Evolutionary conservation across 2,113 vertebrate genomes (phyloP), one percentile per base, ranked within the genome.

Genomic region (Leucopsar rothschildi): DNA sequence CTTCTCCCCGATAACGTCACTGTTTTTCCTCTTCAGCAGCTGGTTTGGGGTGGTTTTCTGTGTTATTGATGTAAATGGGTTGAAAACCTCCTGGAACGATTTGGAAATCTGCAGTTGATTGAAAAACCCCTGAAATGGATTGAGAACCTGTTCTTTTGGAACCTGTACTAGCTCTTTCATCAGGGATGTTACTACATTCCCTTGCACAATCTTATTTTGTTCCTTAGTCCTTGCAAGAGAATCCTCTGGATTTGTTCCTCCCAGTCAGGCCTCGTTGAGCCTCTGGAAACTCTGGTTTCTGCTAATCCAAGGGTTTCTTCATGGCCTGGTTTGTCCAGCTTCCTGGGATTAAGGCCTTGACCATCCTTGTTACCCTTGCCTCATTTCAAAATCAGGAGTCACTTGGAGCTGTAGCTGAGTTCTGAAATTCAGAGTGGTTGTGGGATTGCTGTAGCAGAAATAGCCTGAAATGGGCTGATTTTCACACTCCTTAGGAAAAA

Each of bases 401-500:
- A 2, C 13, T 64, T 12, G 4, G 11, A 49, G 12, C 35, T 2
- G 27, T 6, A 19, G 47, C 63, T 1, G 39, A 39, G 28, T 14
- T 27, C 68, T 72, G 66, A 31, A 52, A 3, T 22, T 16, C 7
- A 2, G 42, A 55, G 28, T 9, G 10, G 6, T 4, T 19, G 19
- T 2, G 3, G 82, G 25, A 2, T 24, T 0, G 8, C 55, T n/a
- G 25, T 1, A 17, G 40, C 75, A 14, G 12, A 15, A 42, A 12
- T 0, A 21, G 15, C 24, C 47, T 16, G 44, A 20, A 75, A 45
- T 1, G 28, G 5, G 55, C 50, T 33, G 35, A 13, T 63, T 81
- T 47, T n/a, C 60, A 27, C 11, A 0, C 22, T 37, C 0, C 0
- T 0, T 10, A 15, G 29, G 49, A 5, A 22, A 63, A 57, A 49